These are phyloP conservation scores for Ctenopoma multispine DNA, from an alignment of 2,797 vertebrate genomes.

Conservation along the genomic window DNA sequence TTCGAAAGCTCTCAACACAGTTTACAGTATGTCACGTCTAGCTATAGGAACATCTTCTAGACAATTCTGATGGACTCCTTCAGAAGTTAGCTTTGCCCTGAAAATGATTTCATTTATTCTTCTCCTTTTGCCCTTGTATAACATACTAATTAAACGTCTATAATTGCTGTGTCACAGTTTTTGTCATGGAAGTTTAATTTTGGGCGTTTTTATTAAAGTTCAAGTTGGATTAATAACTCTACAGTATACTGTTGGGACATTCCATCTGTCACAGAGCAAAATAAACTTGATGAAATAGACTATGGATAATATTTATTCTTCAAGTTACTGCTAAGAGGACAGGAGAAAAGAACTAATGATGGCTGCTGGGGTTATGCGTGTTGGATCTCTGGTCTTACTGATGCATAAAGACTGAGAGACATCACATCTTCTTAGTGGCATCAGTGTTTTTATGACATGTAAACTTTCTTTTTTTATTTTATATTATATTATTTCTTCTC, in stretches of 20 bases:
- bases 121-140: slow-evolving; percentile 20
- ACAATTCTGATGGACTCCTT: neutral
- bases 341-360: no score
- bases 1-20: slow-evolving; percentile 4
- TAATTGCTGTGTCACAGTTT: slow-evolving; percentile 4
- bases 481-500: no score
- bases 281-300: neutral
- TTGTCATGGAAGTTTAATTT: neutral
- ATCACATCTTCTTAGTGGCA: no score
- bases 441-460: no score
- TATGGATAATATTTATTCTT: neutral
- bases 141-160: slow-evolving; percentile 11
- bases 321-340: neutral
- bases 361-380: no score
- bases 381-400: no score
- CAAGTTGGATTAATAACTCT: slow-evolving; percentile 2
- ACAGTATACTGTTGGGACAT: neutral
- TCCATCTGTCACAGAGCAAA: neutral
- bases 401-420: no score
- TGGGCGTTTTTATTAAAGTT: slow-evolving; percentile 4
- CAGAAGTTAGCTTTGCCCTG: neutral
- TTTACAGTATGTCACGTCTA: slow-evolving; percentile 18
- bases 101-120: slow-evolving; percentile 11
- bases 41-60: slow-evolving; percentile 26
- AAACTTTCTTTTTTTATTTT: no score